These are phyloP conservation scores for Sialis lutaria DNA, from an alignment of 2,888 invertebrate species.

Conservation along the genomic window DNA sequence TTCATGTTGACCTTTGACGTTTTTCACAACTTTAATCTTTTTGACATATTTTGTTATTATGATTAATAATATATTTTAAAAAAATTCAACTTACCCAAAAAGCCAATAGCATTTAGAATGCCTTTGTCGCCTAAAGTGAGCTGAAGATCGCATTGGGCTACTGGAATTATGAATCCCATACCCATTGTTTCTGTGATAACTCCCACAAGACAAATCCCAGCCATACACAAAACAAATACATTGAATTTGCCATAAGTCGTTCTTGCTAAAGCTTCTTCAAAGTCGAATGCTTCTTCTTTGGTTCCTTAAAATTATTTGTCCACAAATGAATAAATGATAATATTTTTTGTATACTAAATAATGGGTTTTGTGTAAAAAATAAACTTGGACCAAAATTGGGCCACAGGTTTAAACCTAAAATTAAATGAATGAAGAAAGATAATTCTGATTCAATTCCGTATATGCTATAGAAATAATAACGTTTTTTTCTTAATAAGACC, in stretches of 20 bases:
- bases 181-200: constrained; percentile 50
- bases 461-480: too few species aligned
- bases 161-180: constrained; percentile 45
- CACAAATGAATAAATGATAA: too few species aligned
- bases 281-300: constrained; percentile 4
- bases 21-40: neutral
- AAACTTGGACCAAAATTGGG: too few species aligned
- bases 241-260: constrained; percentile 40
- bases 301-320: neutral
- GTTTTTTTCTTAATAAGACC: too few species aligned
- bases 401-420: too few species aligned
- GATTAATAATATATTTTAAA: neutral
- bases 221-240: constrained; percentile 35
- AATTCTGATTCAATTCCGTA: too few species aligned
- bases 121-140: constrained; percentile 43
- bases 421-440: too few species aligned
- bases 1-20: neutral
- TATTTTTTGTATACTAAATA: too few species aligned
- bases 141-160: constrained; percentile 46
- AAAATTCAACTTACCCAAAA: constrained; percentile 31
- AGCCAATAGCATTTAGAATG: constrained; percentile 44
- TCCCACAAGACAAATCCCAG: constrained; percentile 44
- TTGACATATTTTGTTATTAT: neutral
- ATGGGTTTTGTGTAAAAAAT: too few species aligned
- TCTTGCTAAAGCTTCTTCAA: constrained; percentile 17